Percentiles rank a stretch among this genome's conserved stretches.
phyloP scores from a whole-genome alignment of 2,113 vertebrate genomes.

The Hypocryptadius cinnamomeus region DNA sequence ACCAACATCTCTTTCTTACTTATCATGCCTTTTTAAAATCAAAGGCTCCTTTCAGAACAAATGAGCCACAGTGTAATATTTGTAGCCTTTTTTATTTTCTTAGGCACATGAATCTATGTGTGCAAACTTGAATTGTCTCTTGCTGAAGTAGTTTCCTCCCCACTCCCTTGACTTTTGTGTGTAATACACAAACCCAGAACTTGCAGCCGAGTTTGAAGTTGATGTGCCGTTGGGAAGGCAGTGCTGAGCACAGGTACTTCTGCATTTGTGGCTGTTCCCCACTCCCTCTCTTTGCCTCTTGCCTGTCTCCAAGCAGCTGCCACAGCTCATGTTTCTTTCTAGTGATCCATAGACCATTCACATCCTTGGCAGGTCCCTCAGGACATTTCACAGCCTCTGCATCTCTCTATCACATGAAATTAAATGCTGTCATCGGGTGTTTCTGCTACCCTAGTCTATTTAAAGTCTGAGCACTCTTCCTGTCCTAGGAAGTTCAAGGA shows the following conservation, averaged over 20 bases:
- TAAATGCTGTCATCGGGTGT: neutral
- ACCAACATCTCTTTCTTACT: neutral
- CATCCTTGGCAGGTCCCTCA: neutral
- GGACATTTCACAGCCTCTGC: neutral
- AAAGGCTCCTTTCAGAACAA: neutral
- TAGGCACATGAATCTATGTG: accelerated
- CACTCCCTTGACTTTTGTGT: neutral
- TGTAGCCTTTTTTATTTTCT: neutral
- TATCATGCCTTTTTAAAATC: neutral
- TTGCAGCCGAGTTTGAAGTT: accelerated
- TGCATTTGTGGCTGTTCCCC: neutral
- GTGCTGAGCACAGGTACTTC: neutral
- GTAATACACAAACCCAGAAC: neutral
- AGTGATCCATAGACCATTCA: neutral
- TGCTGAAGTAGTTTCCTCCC: neutral
- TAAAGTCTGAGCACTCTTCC: neutral
- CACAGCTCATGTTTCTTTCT: neutral
- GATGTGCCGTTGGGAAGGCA: neutral
- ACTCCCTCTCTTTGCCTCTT: neutral
- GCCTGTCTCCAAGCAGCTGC: neutral
- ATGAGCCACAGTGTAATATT: neutral
- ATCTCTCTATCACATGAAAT: neutral
- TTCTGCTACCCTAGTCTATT: neutral
- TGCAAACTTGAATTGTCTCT: neutral
- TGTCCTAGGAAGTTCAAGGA: neutral